Conservation (phyloP, 2,888 invertebrate species). For the Conops quadrifasciatus region DNA sequence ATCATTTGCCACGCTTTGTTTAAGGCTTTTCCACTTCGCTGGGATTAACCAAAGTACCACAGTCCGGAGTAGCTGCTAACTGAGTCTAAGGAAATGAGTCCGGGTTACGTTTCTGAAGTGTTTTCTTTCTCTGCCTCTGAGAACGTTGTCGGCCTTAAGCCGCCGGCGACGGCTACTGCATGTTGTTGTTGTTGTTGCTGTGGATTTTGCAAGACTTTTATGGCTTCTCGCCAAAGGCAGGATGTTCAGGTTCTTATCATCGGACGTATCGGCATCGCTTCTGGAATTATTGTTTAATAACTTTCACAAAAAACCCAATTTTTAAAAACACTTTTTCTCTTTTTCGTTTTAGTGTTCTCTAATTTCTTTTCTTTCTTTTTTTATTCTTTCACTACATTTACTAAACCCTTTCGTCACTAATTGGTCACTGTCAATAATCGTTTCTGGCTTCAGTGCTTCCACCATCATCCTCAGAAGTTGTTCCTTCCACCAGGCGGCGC, state of each 20-base stretch:
- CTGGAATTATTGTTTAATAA: not conserved
- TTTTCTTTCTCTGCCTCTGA: too few species aligned
- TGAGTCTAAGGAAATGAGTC: too few species aligned
- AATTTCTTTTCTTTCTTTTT: not conserved
- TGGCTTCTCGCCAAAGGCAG: conserved; percentile 30
- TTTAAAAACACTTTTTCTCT: not conserved
- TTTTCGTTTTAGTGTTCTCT: conserved; percentile 13
- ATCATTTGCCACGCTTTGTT: conserved; percentile 29
- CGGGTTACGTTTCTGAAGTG: conserved; percentile 19
- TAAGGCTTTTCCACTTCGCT: conserved; percentile 15
- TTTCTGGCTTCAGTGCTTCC: not conserved
- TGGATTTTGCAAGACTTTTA: conserved; percentile 18
- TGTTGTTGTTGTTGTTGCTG: not conserved
- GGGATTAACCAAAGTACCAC: conserved; percentile 16
- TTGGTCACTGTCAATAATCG: not conserved
- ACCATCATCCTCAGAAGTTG: conserved; percentile 1
- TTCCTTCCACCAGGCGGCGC: conserved; percentile 1
- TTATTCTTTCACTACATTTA: conserved; percentile 14
- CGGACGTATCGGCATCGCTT: not conserved
- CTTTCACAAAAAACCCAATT: not conserved
- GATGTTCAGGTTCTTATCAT: not conserved
- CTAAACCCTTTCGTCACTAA: not conserved
- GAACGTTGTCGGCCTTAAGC: too few species aligned
- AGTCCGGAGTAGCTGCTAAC: not conserved
- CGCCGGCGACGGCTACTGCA: not conserved